A percentile compares a stretch with the other conserved stretches of the same genome.
Evolutionary conservation across 2,888 invertebrate species (phyloP).

Genomic region (Conops quadrifasciatus): DNA sequence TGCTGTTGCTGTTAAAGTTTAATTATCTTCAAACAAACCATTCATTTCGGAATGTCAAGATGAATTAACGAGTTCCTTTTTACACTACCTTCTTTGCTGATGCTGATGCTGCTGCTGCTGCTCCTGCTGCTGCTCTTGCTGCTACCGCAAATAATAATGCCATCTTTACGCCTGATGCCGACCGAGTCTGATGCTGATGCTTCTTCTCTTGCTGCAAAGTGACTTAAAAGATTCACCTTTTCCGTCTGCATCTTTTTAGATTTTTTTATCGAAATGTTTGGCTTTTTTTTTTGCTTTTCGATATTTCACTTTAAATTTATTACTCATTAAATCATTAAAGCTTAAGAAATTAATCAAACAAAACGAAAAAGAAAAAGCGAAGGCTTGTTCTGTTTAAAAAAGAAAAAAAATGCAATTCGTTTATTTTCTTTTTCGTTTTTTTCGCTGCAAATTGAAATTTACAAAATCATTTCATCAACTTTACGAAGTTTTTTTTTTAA

Average conservation of each 20-base stretch:
- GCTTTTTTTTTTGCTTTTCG: neutral
- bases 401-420: neutral
- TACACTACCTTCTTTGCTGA: neutral
- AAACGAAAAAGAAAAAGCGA: neutral
- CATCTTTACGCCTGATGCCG: no score
- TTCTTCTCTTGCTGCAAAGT: neutral
- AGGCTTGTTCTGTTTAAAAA: no score
- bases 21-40: constrained; percentile 42
- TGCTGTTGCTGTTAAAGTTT: constrained; percentile 11
- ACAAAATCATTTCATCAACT: neutral
- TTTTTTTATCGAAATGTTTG: neutral
- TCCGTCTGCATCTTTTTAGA: neutral
- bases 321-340: neutral
- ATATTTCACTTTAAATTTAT: no score
- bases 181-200: neutral
- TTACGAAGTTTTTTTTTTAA: no score
- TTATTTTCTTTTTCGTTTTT: neutral
- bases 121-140: neutral
- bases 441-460: neutral
- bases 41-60: constrained; percentile 49
- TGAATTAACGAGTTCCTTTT: constrained; percentile 36
- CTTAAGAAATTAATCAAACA: neutral
- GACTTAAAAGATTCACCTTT: neutral
- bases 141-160: no score
- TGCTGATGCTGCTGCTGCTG: no score